These are phyloP conservation scores for Ctenopoma multispine DNA, from an alignment of 2,797 vertebrate genomes.

Conservation along the genomic window DNA sequence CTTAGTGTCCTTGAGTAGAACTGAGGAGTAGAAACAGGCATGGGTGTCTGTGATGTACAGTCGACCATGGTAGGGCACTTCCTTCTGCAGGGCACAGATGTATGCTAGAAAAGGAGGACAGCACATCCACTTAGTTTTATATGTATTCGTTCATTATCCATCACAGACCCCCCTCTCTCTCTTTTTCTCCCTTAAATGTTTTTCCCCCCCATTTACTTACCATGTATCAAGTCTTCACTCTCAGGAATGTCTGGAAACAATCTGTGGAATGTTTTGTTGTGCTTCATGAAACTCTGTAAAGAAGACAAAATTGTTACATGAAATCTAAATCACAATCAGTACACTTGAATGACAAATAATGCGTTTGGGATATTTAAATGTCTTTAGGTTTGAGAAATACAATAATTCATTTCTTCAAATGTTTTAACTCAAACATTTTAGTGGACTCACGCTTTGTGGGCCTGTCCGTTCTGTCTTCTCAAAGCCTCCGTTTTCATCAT, in stretches of 20 bases:
- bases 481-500: slow-evolving; percentile 59
- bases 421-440: neutral
- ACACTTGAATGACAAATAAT: neutral
- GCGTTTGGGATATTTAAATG: too few species aligned
- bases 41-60: slow-evolving; percentile 86
- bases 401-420: neutral
- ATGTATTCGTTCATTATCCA: neutral
- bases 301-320: neutral
- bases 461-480: slow-evolving; percentile 69
- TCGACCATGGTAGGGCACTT: slow-evolving; percentile 89
- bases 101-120: slow-evolving; percentile 77
- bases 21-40: slow-evolving; percentile 89
- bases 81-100: slow-evolving; percentile 90
- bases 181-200: too few species aligned
- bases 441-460: slow-evolving; percentile 79
- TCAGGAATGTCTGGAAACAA: slow-evolving; percentile 86
- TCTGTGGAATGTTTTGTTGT: slow-evolving; percentile 86
- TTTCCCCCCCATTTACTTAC: too few species aligned
- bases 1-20: slow-evolving; percentile 90
- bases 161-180: neutral
- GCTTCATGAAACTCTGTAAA: slow-evolving; percentile 85
- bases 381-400: too few species aligned
- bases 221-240: slow-evolving; percentile 84
- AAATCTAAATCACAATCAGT: neutral
- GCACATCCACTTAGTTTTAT: neutral